Evolutionary conservation across 1,140 invertebrate genomes (phyloP), one percentile per base, ranked within the genome.

Genomic region (Leptopilina boulardi): DNA sequence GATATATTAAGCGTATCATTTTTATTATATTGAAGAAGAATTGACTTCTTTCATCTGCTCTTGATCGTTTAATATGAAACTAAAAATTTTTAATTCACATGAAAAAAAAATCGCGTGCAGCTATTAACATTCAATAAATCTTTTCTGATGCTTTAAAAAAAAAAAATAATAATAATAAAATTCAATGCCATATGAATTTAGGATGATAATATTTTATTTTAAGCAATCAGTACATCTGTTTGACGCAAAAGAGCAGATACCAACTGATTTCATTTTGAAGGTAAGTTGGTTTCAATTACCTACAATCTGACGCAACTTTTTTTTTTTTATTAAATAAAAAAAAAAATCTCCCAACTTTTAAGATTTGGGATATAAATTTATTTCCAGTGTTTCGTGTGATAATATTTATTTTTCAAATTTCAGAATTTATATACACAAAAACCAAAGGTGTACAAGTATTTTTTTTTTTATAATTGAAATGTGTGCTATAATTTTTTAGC

Each of bases 211-310:
- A 66, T 66, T 66, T 66, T 66, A 66, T 66, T 66, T 66, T 66
- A 66, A 66, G 59, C 26, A 66, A 66, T 66, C 59, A 66, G 21
- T 66, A 66, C 59, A 66, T 66, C 59, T 66, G 59, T 66, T 66
- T 66, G 59, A 66, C 59, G 59, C 59, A 30, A 66, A 66, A 66
- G 59, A 26, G 59, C 59, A 66, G 26, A 66, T 66, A 51, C n/a
- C 47, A 51, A 51, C 47, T 51, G 47, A 51, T 51, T 51, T 66
- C 23, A 30, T 66, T 66, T 66, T 26, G 59, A 66, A 66, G 59
- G 59, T 66, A 66, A 66, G 59, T 66, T n/a, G 15, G 26, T 51
- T 66, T 66, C 23, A 66, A 66, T 66, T 66, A 66, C 21, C 23
- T 34, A 66, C 13, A 30, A 51, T 51, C 47, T 51, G 47, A 51